These are phyloP conservation scores for Huso huso DNA, from an alignment of 2,797 vertebrate genomes.

Conservation along the genomic window DNA sequence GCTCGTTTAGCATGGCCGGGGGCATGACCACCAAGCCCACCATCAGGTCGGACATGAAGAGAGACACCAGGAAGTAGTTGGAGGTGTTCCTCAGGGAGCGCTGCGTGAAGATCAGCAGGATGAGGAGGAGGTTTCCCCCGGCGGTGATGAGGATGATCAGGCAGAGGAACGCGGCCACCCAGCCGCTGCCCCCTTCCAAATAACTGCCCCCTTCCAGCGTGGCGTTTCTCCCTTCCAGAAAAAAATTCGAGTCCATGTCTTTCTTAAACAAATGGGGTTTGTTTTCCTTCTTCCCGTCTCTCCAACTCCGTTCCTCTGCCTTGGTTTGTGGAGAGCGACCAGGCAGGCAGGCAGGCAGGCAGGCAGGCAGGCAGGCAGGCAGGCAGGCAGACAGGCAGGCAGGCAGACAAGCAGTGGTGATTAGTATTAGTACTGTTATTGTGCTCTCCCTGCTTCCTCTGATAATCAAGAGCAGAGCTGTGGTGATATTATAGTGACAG, in stretches of 20 bases:
- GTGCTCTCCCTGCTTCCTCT: too few species aligned
- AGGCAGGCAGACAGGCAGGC: too few species aligned
- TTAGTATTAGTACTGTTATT: too few species aligned
- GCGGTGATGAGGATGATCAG: conserved; percentile 80
- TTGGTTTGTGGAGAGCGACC: too few species aligned
- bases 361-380: too few species aligned
- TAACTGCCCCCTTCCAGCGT: conserved; percentile 37
- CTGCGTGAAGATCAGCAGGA: conserved; percentile 80
- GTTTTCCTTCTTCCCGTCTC: too few species aligned
- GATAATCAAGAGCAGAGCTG: too few species aligned
- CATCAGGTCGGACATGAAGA: conserved; percentile 94
- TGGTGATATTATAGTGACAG: not conserved
- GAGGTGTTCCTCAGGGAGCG: conserved; percentile 90
- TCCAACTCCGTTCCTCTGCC: too few species aligned
- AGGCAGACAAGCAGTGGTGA: too few species aligned
- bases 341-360: too few species aligned
- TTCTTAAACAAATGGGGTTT: too few species aligned
- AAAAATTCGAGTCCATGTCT: too few species aligned
- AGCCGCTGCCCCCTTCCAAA: conserved; percentile 69
- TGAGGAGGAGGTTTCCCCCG: conserved; percentile 78
- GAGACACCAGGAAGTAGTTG: conserved; percentile 91
- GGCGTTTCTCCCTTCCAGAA: conserved; percentile 24
- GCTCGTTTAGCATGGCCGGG: conserved; percentile 86
- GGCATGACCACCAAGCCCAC: conserved; percentile 97
- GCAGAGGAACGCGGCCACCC: conserved; percentile 77